Base-by-base conservation (phyloP, 2,797 vertebrate genomes). In the Falco naumanni region DNA sequence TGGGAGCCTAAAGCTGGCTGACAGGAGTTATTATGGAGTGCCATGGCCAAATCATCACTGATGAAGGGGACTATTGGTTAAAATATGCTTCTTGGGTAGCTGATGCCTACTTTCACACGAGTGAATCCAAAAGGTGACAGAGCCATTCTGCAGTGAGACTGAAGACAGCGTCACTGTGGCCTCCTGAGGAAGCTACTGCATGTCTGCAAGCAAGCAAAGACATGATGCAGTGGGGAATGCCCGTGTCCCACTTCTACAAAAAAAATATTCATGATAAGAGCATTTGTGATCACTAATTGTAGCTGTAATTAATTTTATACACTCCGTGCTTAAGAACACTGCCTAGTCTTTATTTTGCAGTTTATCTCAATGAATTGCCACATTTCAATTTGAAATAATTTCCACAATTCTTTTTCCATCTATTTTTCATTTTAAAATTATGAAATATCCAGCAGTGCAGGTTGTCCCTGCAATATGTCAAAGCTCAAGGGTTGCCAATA, bases 371-470 rank as follows among this genome's bases (percentile, higher is more conserved):
- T 29, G 39, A 90, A 65, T 71, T 13, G 57, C 50, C 9, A 5
- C 33, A 69, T 7, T 65, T 82, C 31, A 87, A 16, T 76, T 77
- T 16, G 43, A 87, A 84, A 94, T 56, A 84, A 63, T n/a, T 87
- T 79, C 13, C 18, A 17, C 59, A 29, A 82, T 50, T 70, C 45
- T 1, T 85, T 90, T 90, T 51, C 14, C 24, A 57, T 29, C 29
- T 31, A 51, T 72, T 89, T 85, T 83, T 51, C 26, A 57, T 54
- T 17, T 28, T 69, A 54, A 29, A 37, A 45, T 63, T 92, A 94
- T 81, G 54, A 57, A 93, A 81, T 56, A 33, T 12, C 0, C 2
- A 82, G 10, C 16, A 54, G 21, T 10, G 39, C 77, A 72, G 21
- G 26, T 8, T 82, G 66, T 72, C 50, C 59, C 47, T 16, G 26